phyloP scores from a whole-genome alignment of 2,797 vertebrate genomes.

The Catostomus latipinnis region DNA sequence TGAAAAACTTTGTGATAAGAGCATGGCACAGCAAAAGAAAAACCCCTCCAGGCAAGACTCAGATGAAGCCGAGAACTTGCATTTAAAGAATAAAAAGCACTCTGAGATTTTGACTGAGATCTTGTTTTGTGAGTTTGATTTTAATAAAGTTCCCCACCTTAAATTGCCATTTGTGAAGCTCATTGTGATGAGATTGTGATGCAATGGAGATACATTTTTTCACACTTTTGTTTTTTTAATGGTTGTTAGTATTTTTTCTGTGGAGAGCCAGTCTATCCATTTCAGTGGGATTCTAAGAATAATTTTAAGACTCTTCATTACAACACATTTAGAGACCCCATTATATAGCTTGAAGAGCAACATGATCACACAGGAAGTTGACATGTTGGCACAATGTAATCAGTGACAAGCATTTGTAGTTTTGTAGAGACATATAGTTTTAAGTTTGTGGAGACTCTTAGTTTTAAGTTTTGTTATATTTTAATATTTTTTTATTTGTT shows the following conservation, averaged over 20 bases:
- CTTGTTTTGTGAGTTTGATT: background rate
- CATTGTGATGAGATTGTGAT: background rate
- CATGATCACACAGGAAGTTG: too few relatives aligned
- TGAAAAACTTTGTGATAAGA: conserved; percentile 10
- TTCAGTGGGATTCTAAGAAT: background rate
- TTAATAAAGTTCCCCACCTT: background rate
- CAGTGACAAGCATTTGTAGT: too few relatives aligned
- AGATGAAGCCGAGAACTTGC: background rate
- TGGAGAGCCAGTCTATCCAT: background rate
- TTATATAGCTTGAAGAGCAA: too few relatives aligned
- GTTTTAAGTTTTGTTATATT: too few relatives aligned
- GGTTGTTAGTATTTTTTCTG: background rate
- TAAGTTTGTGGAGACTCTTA: too few relatives aligned
- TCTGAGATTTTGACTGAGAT: background rate
- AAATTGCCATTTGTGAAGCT: conserved; percentile 3
- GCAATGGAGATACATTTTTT: conserved; percentile 1
- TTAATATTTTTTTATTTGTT: too few relatives aligned
- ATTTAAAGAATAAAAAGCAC: conserved; percentile 3
- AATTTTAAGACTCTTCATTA: background rate
- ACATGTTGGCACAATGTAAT: too few relatives aligned
- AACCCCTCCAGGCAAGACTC: background rate
- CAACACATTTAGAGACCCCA: background rate
- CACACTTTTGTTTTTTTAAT: background rate
- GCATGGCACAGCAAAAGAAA: background rate
- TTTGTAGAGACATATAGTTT: too few relatives aligned